These are phyloP conservation scores for Stenopsyche tienmushanensis DNA, from an alignment of 1,140 invertebrate species.

Conservation along the genomic window DNA sequence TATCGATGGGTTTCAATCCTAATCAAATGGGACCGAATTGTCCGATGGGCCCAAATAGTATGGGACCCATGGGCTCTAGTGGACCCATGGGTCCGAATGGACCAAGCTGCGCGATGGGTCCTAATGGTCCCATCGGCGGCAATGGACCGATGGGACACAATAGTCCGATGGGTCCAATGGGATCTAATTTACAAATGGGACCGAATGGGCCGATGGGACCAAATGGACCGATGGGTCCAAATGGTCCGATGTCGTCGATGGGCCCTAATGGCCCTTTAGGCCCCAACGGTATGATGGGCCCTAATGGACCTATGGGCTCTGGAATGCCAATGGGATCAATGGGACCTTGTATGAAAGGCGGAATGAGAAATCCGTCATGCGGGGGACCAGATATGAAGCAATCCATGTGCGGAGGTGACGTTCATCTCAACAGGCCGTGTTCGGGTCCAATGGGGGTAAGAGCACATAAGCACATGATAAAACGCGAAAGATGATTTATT, in stretches of 20 bases:
- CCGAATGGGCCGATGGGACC: slow-evolving; percentile 48
- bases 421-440: slow-evolving; percentile 55
- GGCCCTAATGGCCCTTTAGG: slow-evolving; percentile 54
- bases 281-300: slow-evolving; percentile 55
- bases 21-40: slow-evolving; percentile 48
- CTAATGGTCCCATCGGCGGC: slow-evolving; percentile 31
- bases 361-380: slow-evolving; percentile 49
- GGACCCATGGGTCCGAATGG: slow-evolving; percentile 34
- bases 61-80: slow-evolving; percentile 36
- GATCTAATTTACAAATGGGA: slow-evolving; percentile 41
- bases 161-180: slow-evolving; percentile 49
- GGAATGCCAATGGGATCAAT: slow-evolving; percentile 55
- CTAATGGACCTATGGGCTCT: slow-evolving; percentile 54
- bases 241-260: slow-evolving; percentile 46
- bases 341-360: slow-evolving; percentile 55
- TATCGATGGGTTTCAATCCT: slow-evolving; percentile 50
- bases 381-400: slow-evolving; percentile 55
- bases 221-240: slow-evolving; percentile 46
- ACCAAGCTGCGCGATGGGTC: slow-evolving; percentile 33
- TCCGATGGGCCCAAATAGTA: slow-evolving; percentile 45
- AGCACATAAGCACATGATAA: too few relatives aligned
- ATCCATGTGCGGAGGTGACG: slow-evolving; percentile 54
- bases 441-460: slow-evolving; percentile 55
- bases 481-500: slow-evolving; percentile 8
- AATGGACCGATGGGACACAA: slow-evolving; percentile 27